Base-by-base conservation (phyloP, 2,113 vertebrate genomes). In the Limanda limanda region DNA sequence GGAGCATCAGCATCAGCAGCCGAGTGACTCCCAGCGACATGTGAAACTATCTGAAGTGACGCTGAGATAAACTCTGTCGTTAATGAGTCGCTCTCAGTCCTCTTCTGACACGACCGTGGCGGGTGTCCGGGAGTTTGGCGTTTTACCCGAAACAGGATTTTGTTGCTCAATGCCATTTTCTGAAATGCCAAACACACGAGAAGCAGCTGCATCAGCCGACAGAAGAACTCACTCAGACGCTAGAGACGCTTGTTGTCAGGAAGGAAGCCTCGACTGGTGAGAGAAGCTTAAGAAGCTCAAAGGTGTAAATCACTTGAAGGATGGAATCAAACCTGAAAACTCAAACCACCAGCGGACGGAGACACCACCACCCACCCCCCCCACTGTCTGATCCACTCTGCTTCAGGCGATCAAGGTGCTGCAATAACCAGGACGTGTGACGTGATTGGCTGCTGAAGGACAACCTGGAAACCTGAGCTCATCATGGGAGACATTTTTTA, bases 181-280 rank as follows among this genome's bases (percentile, higher is more conserved):
- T 40, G 17, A 74, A 35, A 70, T 20, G 42, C 68, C 59, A 74
- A 89, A 65, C 78, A 73, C 62, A 70, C 10, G 59, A 61, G 5
- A 17, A 66, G 75, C 27, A 67, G 81, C 77, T 79, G 68, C 42
- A 84, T 88, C 85, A 81, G 85, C 88, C 78, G 76, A 48, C 20
- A 1, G 9, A 5, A 21, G 31, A 45, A 21, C 31, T 60, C 11
- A n/a, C 35, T 37, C 35, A 10, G 35, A 37, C 35, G 35, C 9
- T 20, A 2, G 45, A 48, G 18, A 18, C n/a, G 64, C 45, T 47
- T 17, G 4, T 12, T 10, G 14, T 45, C 20, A 5, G 15, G 52
- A 58, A 48, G 13, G 31, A 31, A 31, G 7, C 31, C 31, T 31
- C 45, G 68, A 31, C 31, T 31, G 31, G 31, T 7, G 52, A 47